phyloP scores from a whole-genome alignment of 1,140 invertebrate genomes.

The Acromyrmex heyeri region DNA sequence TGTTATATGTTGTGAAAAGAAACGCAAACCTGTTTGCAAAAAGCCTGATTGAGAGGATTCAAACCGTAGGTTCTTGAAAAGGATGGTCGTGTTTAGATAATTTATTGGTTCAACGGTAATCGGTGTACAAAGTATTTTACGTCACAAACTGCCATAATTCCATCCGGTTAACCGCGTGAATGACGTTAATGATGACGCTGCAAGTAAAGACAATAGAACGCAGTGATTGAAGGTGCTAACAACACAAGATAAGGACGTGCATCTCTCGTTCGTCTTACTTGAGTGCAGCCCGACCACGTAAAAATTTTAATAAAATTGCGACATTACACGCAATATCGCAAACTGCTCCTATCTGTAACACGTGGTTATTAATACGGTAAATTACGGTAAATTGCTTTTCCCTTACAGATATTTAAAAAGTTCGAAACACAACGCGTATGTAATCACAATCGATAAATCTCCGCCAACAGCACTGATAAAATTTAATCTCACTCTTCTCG shows the following conservation, averaged over 20 bases:
- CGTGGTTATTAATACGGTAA: neutral
- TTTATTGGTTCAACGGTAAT: slow-evolving; percentile 7
- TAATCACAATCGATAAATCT: neutral
- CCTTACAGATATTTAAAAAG: neutral
- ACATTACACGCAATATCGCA: neutral
- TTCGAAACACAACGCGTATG: neutral
- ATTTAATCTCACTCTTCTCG: neutral
- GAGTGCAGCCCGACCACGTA: neutral
- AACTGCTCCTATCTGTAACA: neutral
- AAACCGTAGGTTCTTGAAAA: neutral
- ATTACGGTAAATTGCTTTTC: neutral
- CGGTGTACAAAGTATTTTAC: slow-evolving; percentile 30
- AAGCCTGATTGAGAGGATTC: neutral
- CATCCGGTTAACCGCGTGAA: slow-evolving; percentile 2
- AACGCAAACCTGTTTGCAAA: slow-evolving; percentile 1
- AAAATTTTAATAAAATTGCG: neutral
- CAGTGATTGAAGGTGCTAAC: slow-evolving; percentile 5
- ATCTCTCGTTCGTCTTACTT: neutral
- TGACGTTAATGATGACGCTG: slow-evolving; percentile 39
- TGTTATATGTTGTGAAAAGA: neutral
- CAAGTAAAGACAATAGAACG: slow-evolving; percentile 17
- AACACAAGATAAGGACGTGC: neutral
- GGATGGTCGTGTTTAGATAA: slow-evolving; percentile 6
- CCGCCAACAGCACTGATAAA: neutral
- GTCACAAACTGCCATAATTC: slow-evolving; percentile 35